Evolutionary conservation across 1,140 invertebrate species (phyloP).

Genomic region (Diorhabda carinulata): DNA sequence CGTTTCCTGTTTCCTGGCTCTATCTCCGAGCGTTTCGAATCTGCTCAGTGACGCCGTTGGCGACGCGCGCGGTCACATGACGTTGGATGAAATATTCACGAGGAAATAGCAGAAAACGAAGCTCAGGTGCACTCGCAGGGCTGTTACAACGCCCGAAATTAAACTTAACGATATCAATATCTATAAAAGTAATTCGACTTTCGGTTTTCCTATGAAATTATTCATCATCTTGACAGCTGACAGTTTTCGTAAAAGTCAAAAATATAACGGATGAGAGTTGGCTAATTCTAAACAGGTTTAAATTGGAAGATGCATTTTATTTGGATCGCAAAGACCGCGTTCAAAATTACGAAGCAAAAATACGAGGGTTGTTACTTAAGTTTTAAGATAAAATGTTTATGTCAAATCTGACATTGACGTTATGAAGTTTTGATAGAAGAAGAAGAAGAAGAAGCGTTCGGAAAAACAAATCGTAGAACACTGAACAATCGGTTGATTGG

Average conservation of each 20-base stretch:
- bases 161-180: slow-evolving; percentile 37
- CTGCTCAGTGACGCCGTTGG: background rate
- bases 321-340: too few species aligned
- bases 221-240: slow-evolving; percentile 22
- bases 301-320: background rate
- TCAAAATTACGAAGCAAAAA: too few species aligned
- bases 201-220: slow-evolving; percentile 28
- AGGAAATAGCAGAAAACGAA: slow-evolving; percentile 17
- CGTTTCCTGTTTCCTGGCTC: slow-evolving; percentile 6
- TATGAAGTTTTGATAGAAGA: too few species aligned
- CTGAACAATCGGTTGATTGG: too few species aligned
- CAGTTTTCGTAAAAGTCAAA: background rate
- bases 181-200: slow-evolving; percentile 37
- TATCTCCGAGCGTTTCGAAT: background rate
- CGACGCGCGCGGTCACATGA: slow-evolving; percentile 7
- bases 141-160: slow-evolving; percentile 32
- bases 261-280: slow-evolving; percentile 6
- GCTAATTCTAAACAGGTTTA: background rate
- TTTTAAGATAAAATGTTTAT: too few species aligned
- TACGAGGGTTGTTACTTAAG: too few species aligned
- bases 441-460: too few species aligned
- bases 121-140: slow-evolving; percentile 31
- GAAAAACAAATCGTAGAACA: too few species aligned
- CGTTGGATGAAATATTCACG: slow-evolving; percentile 34
- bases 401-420: too few species aligned